phyloP scores from a whole-genome alignment of 2,888 invertebrate genomes.

The Pediacus dermestoides region DNA sequence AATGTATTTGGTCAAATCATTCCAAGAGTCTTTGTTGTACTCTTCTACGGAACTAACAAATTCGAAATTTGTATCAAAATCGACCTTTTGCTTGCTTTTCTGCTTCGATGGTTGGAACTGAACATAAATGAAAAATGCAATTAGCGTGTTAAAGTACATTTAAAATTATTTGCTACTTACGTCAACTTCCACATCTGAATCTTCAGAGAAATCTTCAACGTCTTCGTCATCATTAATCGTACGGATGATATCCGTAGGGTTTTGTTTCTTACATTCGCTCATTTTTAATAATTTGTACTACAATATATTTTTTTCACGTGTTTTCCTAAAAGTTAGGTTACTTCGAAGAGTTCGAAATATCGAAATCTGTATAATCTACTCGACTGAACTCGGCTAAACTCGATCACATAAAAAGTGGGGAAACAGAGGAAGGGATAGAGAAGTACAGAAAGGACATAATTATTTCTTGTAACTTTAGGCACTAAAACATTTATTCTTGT shows the following conservation, averaged over 20 bases:
- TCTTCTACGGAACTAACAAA: conserved; percentile 76
- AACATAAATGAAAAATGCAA: conserved; percentile 16
- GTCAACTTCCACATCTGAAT: conserved; percentile 77
- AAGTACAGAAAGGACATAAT: too few relatives aligned
- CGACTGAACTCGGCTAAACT: too few relatives aligned
- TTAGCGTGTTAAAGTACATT: too few relatives aligned
- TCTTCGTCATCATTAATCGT: conserved; percentile 83
- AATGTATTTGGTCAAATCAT: conserved; percentile 40
- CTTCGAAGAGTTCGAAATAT: too few relatives aligned
- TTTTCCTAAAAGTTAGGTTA: too few relatives aligned
- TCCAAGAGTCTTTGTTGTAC: conserved; percentile 65
- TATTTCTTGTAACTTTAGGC: too few relatives aligned
- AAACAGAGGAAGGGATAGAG: too few relatives aligned
- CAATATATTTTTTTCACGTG: too few relatives aligned
- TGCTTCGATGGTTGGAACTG: conserved; percentile 82
- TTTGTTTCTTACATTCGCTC: conserved; percentile 12
- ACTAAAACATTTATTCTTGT: too few relatives aligned
- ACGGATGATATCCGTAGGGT: conserved; percentile 56
- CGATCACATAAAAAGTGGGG: too few relatives aligned
- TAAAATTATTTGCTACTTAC: conserved; percentile 49
- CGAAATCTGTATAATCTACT: too few relatives aligned
- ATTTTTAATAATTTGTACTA: too few relatives aligned
- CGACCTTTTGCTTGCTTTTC: conserved; percentile 63
- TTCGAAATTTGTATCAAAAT: conserved; percentile 77
- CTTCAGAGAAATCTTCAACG: conserved; percentile 74